Evolutionary conservation across 2,888 invertebrate species (phyloP).

Genomic region (Noctua janthina): DNA sequence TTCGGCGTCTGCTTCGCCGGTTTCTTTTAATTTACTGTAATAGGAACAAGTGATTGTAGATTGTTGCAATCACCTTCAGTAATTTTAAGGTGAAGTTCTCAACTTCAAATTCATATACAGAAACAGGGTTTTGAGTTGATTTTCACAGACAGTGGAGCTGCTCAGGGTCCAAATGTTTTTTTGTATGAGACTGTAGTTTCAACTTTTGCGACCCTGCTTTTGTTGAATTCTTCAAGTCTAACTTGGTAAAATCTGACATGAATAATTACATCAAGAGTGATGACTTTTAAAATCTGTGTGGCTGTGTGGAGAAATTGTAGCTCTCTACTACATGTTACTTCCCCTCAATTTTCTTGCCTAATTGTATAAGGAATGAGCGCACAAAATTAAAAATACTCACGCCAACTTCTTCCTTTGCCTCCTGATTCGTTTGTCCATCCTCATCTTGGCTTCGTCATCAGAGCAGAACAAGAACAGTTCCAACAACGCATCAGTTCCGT

Average conservation of each 20-base stretch:
- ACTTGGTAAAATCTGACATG: neutral
- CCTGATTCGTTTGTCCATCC: slow-evolving; percentile 94
- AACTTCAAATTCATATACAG: neutral
- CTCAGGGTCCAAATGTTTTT: neutral
- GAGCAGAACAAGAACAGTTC: slow-evolving; percentile 96
- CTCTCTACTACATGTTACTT: neutral
- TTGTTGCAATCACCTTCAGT: neutral
- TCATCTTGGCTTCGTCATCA: slow-evolving; percentile 93
- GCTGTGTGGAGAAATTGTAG: neutral
- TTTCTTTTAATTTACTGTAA: slow-evolving; percentile 82
- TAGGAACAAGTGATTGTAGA: neutral
- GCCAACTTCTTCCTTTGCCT: slow-evolving; percentile 92
- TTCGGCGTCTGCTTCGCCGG: slow-evolving; percentile 78
- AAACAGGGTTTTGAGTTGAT: neutral
- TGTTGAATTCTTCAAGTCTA: neutral
- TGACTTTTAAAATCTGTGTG: neutral
- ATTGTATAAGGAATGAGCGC: no score
- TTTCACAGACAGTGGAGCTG: neutral
- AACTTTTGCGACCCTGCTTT: neutral
- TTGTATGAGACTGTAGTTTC: neutral
- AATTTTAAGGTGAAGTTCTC: neutral
- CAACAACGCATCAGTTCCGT: slow-evolving; percentile 94
- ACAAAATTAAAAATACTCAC: slow-evolving; percentile 75
- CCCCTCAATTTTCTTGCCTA: neutral
- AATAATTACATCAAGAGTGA: neutral